phyloP scores from a whole-genome alignment of 2,797 vertebrate genomes.

The Coendou prehensilis region DNA sequence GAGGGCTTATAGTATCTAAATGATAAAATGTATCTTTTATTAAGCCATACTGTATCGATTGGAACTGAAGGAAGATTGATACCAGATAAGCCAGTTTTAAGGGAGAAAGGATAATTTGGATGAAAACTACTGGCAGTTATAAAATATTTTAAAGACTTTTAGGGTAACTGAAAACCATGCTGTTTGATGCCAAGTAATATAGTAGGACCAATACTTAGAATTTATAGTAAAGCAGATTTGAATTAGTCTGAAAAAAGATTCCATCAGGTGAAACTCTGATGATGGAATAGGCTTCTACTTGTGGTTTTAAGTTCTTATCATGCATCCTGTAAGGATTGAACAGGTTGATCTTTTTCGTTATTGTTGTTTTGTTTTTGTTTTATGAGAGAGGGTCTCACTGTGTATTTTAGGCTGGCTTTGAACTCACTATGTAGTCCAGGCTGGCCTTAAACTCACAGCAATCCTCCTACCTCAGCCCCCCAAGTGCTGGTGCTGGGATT shows the following conservation, averaged over 20 bases:
- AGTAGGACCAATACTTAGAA: background rate
- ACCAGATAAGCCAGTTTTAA: conserved; percentile 36
- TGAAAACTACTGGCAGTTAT: conserved; percentile 37
- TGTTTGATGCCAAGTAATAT: background rate
- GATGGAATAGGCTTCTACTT: background rate
- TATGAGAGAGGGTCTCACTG: background rate
- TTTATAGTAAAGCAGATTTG: background rate
- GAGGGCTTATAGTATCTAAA: background rate
- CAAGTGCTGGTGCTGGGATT: background rate
- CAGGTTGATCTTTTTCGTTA: background rate
- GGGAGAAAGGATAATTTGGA: conserved; percentile 42
- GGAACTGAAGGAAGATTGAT: conserved; percentile 6
- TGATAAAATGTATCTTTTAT: conserved; percentile 49
- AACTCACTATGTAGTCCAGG: background rate
- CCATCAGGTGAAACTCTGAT: background rate
- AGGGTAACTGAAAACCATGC: background rate
- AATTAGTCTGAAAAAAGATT: conserved; percentile 38
- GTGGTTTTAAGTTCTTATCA: conserved; percentile 33
- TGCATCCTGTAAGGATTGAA: background rate
- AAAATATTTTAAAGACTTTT: conserved; percentile 39
- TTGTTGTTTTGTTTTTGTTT: background rate
- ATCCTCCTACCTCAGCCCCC: background rate
- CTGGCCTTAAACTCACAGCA: background rate
- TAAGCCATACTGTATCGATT: conserved; percentile 19
- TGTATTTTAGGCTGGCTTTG: background rate